Evolutionary conservation across 2,797 vertebrate genomes (phyloP).

Genomic region (Loris lydekkerianus): DNA sequence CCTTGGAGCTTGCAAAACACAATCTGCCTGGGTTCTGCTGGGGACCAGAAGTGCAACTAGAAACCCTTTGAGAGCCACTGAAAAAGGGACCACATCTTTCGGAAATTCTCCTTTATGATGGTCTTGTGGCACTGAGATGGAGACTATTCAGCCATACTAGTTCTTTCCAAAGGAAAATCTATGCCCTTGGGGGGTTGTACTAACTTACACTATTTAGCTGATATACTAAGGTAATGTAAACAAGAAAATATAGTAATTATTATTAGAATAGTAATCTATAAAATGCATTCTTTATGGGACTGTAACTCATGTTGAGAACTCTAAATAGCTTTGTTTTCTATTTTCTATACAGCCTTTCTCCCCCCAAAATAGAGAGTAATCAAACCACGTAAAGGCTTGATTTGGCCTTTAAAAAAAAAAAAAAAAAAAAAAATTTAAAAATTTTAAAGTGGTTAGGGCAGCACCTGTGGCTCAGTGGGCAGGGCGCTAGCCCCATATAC

Average conservation of each 20-base stretch:
- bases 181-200: neutral
- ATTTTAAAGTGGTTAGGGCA: neutral
- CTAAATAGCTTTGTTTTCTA: neutral
- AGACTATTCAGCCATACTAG: neutral
- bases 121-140: neutral
- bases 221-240: neutral
- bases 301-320: neutral
- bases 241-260: neutral
- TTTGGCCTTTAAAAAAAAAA: neutral
- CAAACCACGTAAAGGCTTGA: neutral
- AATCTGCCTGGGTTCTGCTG: too few species aligned
- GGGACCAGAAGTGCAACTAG: neutral
- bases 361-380: neutral
- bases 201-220: neutral
- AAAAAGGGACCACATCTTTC: neutral
- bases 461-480: too few species aligned
- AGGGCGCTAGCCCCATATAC: too few species aligned
- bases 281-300: neutral
- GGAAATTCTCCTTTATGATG: neutral
- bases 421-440: neutral
- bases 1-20: neutral
- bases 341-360: neutral
- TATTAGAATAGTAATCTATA: neutral
- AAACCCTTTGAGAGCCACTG: neutral
- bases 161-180: neutral